Percentiles rank a stretch among this genome's conserved stretches.
These are phyloP conservation scores for Malacoraja senta DNA, from an alignment of 2,797 vertebrate species.

Conservation along the genomic window DNA sequence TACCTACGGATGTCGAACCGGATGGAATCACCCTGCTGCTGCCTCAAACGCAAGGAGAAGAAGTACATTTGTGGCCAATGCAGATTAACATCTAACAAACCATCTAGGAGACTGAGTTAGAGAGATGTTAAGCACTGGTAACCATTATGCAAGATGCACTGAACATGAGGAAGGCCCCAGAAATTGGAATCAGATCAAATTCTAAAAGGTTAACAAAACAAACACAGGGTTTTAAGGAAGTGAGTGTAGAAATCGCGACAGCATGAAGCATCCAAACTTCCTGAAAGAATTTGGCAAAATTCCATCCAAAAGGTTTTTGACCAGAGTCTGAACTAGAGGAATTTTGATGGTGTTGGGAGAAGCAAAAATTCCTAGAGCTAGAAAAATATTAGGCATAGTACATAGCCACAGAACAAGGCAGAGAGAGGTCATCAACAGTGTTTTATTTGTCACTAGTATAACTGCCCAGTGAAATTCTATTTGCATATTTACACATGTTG, in stretches of 20 bases:
- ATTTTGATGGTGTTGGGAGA: background rate
- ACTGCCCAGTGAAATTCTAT: too few relatives aligned
- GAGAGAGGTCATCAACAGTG: too few relatives aligned
- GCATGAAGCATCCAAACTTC: background rate
- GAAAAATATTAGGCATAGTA: too few relatives aligned
- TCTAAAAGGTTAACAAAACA: background rate
- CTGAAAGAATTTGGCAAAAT: background rate
- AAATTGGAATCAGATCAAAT: constrained; percentile 12
- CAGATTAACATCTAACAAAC: background rate
- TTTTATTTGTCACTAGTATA: too few relatives aligned
- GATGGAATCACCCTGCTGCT: too few relatives aligned
- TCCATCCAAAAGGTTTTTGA: background rate
- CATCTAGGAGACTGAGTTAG: background rate
- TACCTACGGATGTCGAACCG: too few relatives aligned
- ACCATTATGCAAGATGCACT: background rate
- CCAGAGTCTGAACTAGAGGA: background rate
- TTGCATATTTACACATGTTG: too few relatives aligned
- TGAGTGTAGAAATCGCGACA: background rate
- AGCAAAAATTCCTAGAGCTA: too few relatives aligned
- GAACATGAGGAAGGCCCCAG: background rate
- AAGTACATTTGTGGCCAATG: background rate
- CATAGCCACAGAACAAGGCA: too few relatives aligned
- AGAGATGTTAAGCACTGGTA: background rate
- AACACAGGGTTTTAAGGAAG: constrained; percentile 16
- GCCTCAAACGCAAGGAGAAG: too few relatives aligned